phyloP scores from a whole-genome alignment of 2,888 invertebrate species.

The Prionchulus punctatus region DNA sequence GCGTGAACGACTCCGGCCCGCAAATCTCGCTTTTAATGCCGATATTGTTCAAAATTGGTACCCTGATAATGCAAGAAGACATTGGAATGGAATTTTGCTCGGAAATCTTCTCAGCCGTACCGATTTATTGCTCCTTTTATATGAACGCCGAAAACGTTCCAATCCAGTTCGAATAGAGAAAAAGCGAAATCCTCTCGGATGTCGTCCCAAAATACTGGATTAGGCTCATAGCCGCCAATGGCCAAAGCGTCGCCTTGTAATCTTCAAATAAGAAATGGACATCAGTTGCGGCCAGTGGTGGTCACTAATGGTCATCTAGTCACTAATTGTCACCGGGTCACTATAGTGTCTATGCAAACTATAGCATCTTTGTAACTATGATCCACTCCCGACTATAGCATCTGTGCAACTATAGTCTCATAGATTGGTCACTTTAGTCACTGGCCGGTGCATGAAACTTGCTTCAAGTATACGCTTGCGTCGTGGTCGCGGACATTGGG shows the following conservation, averaged over 20 bases:
- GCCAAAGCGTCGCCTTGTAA: slow-evolving; percentile 59
- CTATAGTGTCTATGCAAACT: too few species aligned
- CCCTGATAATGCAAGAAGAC: not conserved
- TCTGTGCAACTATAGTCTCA: too few species aligned
- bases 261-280: too few species aligned
- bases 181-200: slow-evolving; percentile 61
- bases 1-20: slow-evolving; percentile 60
- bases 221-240: slow-evolving; percentile 71
- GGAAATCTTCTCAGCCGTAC: too few species aligned
- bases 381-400: slow-evolving; percentile 36
- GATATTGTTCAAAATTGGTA: slow-evolving; percentile 5
- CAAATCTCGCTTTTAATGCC: slow-evolving; percentile 11
- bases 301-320: too few species aligned
- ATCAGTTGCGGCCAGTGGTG: too few species aligned
- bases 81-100: slow-evolving; percentile 7
- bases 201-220: slow-evolving; percentile 61
- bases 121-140: slow-evolving; percentile 51
- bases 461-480: slow-evolving; percentile 47
- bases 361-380: too few species aligned
- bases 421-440: too few species aligned
- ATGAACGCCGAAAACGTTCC: slow-evolving; percentile 63
- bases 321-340: too few species aligned
- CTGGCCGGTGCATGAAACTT: too few species aligned
- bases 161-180: slow-evolving; percentile 67
- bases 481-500: slow-evolving; percentile 78